phyloP scores from a whole-genome alignment of 2,888 invertebrate genomes.

The Ormyrus rosae region DNA sequence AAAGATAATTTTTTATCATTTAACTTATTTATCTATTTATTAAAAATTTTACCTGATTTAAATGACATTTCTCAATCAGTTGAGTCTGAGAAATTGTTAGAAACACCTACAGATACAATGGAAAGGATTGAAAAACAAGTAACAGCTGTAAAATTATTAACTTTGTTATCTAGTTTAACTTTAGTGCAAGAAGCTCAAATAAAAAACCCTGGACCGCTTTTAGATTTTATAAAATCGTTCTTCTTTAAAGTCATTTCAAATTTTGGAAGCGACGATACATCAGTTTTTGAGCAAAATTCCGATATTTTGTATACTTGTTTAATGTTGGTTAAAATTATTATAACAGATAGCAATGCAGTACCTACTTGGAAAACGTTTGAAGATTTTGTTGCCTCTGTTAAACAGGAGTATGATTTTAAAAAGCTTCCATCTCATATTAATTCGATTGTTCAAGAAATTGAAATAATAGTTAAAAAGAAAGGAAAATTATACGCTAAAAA shows the following conservation, averaged over 20 bases:
- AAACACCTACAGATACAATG: constrained; percentile 63
- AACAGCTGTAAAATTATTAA: constrained; percentile 69
- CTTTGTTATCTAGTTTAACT: constrained; percentile 68
- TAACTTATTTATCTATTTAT: constrained; percentile 73
- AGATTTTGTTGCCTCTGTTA: constrained; percentile 66
- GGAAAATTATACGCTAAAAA: constrained; percentile 60
- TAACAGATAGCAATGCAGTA: constrained; percentile 63
- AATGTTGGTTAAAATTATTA: constrained; percentile 73
- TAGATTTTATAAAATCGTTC: constrained; percentile 72
- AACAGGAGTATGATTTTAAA: constrained; percentile 53
- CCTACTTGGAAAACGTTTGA: constrained; percentile 68
- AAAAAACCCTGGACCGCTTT: constrained; percentile 70
- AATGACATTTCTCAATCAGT: constrained; percentile 46
- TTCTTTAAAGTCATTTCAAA: constrained; percentile 62
- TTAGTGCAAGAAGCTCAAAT: constrained; percentile 70
- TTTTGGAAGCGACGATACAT: constrained; percentile 20
- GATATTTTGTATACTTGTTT: constrained; percentile 71
- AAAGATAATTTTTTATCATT: constrained; percentile 65
- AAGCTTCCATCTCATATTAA: constrained; percentile 62
- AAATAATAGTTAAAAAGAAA: constrained; percentile 67
- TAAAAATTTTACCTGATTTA: constrained; percentile 68
- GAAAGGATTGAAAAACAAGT: constrained; percentile 67
- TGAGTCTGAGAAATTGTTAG: constrained; percentile 56
- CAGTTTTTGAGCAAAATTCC: constrained; percentile 60
- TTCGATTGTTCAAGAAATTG: constrained; percentile 68